These are phyloP conservation scores for Buteo buteo DNA, from an alignment of 2,113 vertebrate genomes.

Conservation along the genomic window DNA sequence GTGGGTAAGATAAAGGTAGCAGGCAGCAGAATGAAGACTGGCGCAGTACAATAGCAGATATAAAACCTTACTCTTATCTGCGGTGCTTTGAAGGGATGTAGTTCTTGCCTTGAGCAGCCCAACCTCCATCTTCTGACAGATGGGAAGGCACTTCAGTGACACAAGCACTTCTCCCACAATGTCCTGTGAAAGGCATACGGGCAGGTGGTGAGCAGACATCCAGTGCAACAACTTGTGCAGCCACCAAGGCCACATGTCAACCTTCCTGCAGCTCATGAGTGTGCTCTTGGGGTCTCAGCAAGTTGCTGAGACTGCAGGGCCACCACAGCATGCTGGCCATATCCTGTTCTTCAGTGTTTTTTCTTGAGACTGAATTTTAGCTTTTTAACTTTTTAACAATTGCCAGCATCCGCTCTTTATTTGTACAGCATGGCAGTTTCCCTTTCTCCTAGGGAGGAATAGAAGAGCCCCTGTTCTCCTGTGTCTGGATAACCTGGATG, in stretches of 20 bases:
- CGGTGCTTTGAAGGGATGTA: not conserved
- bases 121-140: constrained; percentile 76
- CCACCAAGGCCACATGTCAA: not conserved
- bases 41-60: not conserved
- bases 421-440: not conserved
- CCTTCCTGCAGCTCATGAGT: not conserved
- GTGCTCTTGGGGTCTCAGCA: not conserved
- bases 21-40: not conserved
- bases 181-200: constrained; percentile 55
- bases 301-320: not conserved
- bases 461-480: not conserved
- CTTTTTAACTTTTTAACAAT: not conserved
- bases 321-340: not conserved
- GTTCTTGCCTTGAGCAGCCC: constrained; percentile 74
- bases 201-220: not conserved
- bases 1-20: not conserved
- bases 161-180: constrained; percentile 74
- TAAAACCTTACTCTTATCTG: constrained; percentile 18
- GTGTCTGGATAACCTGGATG: not conserved
- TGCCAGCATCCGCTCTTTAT: not conserved
- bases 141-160: constrained; percentile 75
- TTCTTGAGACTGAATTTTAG: not conserved
- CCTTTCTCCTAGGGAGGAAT: not conserved
- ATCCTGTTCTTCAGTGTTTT: not conserved
- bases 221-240: not conserved